Conservation (phyloP, 2,888 invertebrate genomes). For the Drosophila melanosoma region DNA sequence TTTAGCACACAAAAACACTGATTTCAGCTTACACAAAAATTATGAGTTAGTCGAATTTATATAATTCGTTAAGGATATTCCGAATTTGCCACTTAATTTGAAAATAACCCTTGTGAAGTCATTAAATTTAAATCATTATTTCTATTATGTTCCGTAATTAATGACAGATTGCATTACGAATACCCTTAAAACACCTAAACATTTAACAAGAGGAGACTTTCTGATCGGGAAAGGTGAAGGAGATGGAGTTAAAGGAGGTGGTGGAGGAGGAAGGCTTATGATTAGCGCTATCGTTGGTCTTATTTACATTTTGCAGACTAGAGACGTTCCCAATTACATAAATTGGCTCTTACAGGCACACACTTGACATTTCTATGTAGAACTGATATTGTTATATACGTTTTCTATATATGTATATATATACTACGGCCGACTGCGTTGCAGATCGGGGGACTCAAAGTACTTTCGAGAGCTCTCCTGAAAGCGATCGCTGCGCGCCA, state of each 20-base stretch:
- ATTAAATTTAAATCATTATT: neutral
- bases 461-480: conserved; percentile 83
- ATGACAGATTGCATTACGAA: conserved; percentile 4
- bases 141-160: neutral
- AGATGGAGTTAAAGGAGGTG: neutral
- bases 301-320: conserved; percentile 80
- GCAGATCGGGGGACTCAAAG: conserved; percentile 81
- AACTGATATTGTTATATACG: conserved; percentile 1
- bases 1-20: conserved; percentile 13
- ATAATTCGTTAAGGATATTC: conserved; percentile 3
- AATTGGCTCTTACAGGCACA: conserved; percentile 58
- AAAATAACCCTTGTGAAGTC: neutral
- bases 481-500: conserved; percentile 86
- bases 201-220: conserved; percentile 5
- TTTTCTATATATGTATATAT: conserved; percentile 10
- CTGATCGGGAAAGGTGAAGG: neutral
- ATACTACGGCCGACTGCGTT: conserved; percentile 64
- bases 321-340: conserved; percentile 66
- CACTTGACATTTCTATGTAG: conserved; percentile 25
- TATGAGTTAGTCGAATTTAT: neutral
- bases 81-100: neutral
- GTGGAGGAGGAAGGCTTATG: conserved; percentile 19
- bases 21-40: conserved; percentile 17
- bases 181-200: conserved; percentile 3
- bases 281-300: conserved; percentile 74